Percentiles rank a stretch among this genome's conserved stretches.
phyloP scores from a whole-genome alignment of 2,888 invertebrate species.

The Epiblema foenella region DNA sequence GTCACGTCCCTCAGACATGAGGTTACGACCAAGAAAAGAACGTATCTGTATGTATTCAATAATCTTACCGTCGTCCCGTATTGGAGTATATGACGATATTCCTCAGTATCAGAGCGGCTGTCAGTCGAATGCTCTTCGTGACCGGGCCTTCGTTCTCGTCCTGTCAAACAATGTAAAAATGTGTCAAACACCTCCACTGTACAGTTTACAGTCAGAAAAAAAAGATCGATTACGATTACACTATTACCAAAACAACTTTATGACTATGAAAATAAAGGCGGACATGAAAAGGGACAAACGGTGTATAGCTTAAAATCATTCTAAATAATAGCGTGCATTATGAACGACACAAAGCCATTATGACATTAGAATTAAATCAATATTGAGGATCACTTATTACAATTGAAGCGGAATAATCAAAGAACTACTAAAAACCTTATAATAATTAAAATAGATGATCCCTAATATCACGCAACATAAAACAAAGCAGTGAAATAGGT shows the following conservation, averaged over 20 bases:
- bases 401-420: neutral
- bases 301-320: neutral
- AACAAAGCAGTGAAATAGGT: neutral
- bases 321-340: neutral
- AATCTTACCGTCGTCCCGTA: conserved; percentile 93
- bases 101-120: conserved; percentile 97
- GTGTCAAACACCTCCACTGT: neutral
- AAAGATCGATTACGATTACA: neutral
- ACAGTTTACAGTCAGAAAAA: neutral
- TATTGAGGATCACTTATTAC: conserved; percentile 6
- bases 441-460: conserved; percentile 2
- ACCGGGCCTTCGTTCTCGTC: conserved; percentile 99
- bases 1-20: too few species aligned
- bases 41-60: too few species aligned
- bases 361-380: neutral
- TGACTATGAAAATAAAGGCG: neutral
- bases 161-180: conserved; percentile 78
- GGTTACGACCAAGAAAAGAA: too few species aligned
- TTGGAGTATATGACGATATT: conserved; percentile 98
- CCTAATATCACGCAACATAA: neutral
- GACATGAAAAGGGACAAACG: neutral
- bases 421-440: neutral
- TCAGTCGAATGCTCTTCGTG: conserved; percentile 98
- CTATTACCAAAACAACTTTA: neutral
- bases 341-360: neutral